Conservation (phyloP, 2,888 invertebrate genomes). For the Andrena bicolor region DNA sequence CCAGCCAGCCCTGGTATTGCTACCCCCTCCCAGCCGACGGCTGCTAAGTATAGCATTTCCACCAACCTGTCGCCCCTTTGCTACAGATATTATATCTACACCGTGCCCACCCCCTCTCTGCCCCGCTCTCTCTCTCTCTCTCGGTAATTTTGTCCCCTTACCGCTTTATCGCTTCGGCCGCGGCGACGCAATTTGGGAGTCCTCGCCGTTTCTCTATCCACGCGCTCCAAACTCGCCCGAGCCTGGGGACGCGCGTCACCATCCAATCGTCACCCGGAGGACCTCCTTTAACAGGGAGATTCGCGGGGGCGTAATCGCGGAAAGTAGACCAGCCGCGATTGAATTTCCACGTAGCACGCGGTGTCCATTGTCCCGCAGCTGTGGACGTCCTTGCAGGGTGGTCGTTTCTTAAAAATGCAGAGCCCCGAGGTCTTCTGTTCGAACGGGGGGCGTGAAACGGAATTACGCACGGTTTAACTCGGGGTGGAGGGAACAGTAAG, state of each 20-base stretch:
- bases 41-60: slow-evolving; percentile 78
- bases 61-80: slow-evolving; percentile 76
- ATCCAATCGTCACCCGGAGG: not conserved
- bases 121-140: slow-evolving; percentile 13
- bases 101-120: slow-evolving; percentile 27
- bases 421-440: not conserved
- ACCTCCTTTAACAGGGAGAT: not conserved
- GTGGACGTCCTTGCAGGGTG: slow-evolving; percentile 13
- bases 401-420: slow-evolving; percentile 9
- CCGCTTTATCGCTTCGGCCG: slow-evolving; percentile 55
- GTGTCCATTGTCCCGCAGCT: slow-evolving; percentile 25
- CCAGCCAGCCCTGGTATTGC: slow-evolving; percentile 75
- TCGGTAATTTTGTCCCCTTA: slow-evolving; percentile 66
- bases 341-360: slow-evolving; percentile 26
- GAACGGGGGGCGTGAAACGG: slow-evolving; percentile 6
- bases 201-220: too few relatives aligned
- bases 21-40: slow-evolving; percentile 67
- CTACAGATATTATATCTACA: slow-evolving; percentile 70
- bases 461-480: not conserved
- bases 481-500: not conserved
- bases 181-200: not conserved
- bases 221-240: not conserved
- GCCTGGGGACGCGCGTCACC: not conserved
- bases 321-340: slow-evolving; percentile 24
- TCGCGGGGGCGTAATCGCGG: slow-evolving; percentile 8